Base-by-base conservation (phyloP, 2,113 vertebrate species). In the Macrotus californicus region DNA sequence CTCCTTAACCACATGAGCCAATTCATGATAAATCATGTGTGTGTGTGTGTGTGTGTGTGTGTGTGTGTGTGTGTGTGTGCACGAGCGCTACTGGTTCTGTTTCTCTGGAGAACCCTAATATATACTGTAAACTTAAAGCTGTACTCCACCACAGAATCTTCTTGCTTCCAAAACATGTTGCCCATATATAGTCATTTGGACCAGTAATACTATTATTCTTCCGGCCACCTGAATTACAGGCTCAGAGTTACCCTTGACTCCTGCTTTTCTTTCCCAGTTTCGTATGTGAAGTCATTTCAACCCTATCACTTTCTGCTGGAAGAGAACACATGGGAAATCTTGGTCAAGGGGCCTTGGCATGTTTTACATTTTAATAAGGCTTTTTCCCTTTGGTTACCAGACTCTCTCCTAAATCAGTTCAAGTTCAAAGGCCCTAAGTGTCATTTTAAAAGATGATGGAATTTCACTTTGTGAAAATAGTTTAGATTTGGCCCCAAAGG, bases 401-500 rank as follows among this genome's bases (percentile, higher is more conserved):
- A 54, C 21, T 84, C 36, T 72, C 29, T 15, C 31, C 46, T 92
- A 92, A 88, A 48, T 88, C 69, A 39, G 22, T 81, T 76, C 81
- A 87, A 87, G 48, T 91, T 96, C 76, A 88, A 72, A 77, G 10
- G 14, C 29, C 67, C 39, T 54, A 89, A 43, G 31, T 19, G 12
- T 67, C 80, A 73, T 54, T 87, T 72, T 84, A 67, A 67, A 80
- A 85, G 36, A 56, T 54, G 9, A 67, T 6, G 26, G 26, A 92
- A 72, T 84, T 89, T 85, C 36, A 89, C 88, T 59, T 50, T 59
- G 56, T 56, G 48, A 72, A 3, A 91, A 73, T 16, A 31, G 39
- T 83, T 67, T 91, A 43, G 50, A 82, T 82, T 50, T 91, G 76
- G 59, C 24, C 80, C 21, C n/a, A 87, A 91, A 91, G 41, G 82